phyloP scores from a whole-genome alignment of 2,888 invertebrate species.

The Philaethria dido region DNA sequence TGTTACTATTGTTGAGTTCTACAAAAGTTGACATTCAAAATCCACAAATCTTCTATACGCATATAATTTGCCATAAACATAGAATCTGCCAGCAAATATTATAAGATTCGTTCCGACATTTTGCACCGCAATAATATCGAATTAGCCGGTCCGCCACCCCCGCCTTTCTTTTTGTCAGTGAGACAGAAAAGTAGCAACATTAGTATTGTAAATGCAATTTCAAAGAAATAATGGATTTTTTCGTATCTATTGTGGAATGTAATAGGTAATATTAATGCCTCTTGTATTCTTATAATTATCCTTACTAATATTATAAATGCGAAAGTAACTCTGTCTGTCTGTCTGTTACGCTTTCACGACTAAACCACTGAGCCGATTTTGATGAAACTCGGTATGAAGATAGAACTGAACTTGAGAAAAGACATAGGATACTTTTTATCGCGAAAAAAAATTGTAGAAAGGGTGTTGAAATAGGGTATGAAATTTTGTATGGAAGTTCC shows the following conservation, averaged over 20 bases:
- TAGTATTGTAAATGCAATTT: conserved; percentile 61
- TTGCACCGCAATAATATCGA: conserved; percentile 67
- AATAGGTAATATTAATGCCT: not conserved
- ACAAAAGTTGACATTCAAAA: not conserved
- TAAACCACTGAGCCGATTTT: too few relatives aligned
- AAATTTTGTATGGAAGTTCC: too few relatives aligned
- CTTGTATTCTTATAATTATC: not conserved
- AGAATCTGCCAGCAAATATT: conserved; percentile 48
- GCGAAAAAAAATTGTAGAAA: too few relatives aligned
- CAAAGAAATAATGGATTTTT: conserved; percentile 58
- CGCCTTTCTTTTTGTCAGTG: conserved; percentile 53
- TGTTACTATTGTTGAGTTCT: too few relatives aligned
- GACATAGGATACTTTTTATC: too few relatives aligned
- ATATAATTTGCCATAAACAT: conserved; percentile 15
- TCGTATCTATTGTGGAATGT: not conserved
- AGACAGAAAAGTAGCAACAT: conserved; percentile 64
- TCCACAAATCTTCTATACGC: not conserved
- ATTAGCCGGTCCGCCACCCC: conserved; percentile 68
- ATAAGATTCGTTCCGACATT: conserved; percentile 63
- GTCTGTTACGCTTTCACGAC: too few relatives aligned
- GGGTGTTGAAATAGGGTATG: too few relatives aligned
- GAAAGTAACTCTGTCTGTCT: too few relatives aligned
- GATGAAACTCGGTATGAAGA: too few relatives aligned
- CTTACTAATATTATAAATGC: too few relatives aligned
- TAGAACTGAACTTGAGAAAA: too few relatives aligned